Evolutionary conservation across 2,797 vertebrate genomes (phyloP), one percentile per base, ranked within the genome.

Genomic region (Coendou prehensilis): DNA sequence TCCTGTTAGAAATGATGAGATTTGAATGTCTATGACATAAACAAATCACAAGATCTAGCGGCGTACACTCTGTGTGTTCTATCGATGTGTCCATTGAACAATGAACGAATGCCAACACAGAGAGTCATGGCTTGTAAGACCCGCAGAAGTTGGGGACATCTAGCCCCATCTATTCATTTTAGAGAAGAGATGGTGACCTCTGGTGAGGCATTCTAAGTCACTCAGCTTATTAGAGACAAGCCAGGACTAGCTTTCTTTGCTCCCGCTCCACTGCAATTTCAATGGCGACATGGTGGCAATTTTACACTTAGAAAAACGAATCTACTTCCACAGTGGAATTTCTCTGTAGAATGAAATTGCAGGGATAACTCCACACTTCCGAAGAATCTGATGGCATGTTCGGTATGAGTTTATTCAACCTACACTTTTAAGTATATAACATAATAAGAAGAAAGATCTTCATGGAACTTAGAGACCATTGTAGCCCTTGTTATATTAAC

Each of bases 251-350:
- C 61, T 41, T 57, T 67, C 87, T 54, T 85, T 59, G 23, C 56
- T 82, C 18, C 14, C 76, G 11, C 28, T 83, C 18, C 67, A 80
- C 8, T 26, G 18, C 41, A 76, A 14, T 47, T 82, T 83, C 33
- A 52, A 9, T 45, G 78, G 64, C 18, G 28, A 20, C 17, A 20
- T n/a, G 15, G 7, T 90, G n/a, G 30, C 56, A 20, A 33, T 47
- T 89, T 87, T 61, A 47, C 2, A 23, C n/a, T 82, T 67, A 79
- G 20, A 54, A 88, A 79, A 93, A 94, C 37, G 78, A 96, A 81
- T 73, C 26, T 64, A 64, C 6, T 79, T 61, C 69, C 57, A 33
- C 57, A 64, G 56, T n/a, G 0, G 0, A 41, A 3, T n/a, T 15
- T 78, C 23, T 94, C 5, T 45, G 28, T 61, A 15, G 33, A 73